Evolutionary conservation across 2,797 vertebrate species (phyloP), one percentile per base, ranked within the genome.

Genomic region (Synaphobranchus kaupii): DNA sequence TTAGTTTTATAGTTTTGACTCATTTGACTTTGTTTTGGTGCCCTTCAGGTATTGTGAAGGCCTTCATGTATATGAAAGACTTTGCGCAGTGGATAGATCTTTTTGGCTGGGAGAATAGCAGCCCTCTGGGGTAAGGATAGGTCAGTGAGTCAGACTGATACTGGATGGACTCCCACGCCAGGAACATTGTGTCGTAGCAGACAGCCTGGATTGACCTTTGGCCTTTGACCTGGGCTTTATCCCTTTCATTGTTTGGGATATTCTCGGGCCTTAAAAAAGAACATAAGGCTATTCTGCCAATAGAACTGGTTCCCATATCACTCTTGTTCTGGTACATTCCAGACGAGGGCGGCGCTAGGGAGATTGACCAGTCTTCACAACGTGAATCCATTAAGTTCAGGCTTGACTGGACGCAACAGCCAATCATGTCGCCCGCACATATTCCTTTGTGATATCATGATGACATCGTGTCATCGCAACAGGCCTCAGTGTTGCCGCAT

Each of bases 201-300:
- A 94, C 91, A 85, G 80, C 89, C 71, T 87, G 90, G 89, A 86
- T 87, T 90, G 87, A 88, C 87, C 89, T 92, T 90, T 89, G 88
- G 88, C 73, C 34, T 78, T 47, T 78, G 73, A 78, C 88, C 86
- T 0, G 0, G 0, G 81, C 88, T 89, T 89, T 90, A 71, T 84
- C 31, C 31, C 81, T 86, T 0, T 48, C 8, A 82, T 86, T 91
- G 85, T 44, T 85, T 60, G 52, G 12, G 47, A 56, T 87, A 88
- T 87, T 88, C 84, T 84, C 85, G 86, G 0, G 8, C 63, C 89
- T 76, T 84, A 90, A 87, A 86, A 90, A 86, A 90, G 86, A 31
- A 28, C 84, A 88, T 1, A 4, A 56, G 78, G 25, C 60, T 20
- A 28, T 31, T 52, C n/a, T 73, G 47, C 34, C 66, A 52, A 68